Evolutionary conservation across 2,888 invertebrate species (phyloP), one percentile per base, ranked within the genome.

Genomic region (Lasioglossum vierecki): DNA sequence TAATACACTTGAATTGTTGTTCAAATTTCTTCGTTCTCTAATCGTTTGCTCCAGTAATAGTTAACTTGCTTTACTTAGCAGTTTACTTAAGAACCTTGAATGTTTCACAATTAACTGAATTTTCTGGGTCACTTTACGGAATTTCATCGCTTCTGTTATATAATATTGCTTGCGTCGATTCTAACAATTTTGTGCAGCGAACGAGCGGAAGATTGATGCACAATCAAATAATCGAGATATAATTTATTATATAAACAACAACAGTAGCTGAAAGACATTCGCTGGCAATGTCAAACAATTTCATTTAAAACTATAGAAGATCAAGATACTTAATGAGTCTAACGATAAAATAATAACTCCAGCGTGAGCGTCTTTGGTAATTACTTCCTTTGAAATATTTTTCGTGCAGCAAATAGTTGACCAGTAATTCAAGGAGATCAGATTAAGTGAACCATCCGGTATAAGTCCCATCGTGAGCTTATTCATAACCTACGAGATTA

Each of bases 341-440:
- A 63, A 63, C 26, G 63, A 63, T 63, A 63, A 63, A 63, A 63
- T 63, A 63, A 75, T 75, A 57, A 30, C 63, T 30, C 6, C 30
- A 15, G 30, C 63, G 63, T 8, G 30, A 26, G 63, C 30, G 30
- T 63, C 63, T 63, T 63, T 63, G 63, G 15, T 63, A 18, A 63
- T 63, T 30, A 26, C 63, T 63, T 63, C 63, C 63, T 63, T 30
- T 30, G 30, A 15, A 30, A 63, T 63, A 63, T 63, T 63, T 63
- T 30, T 63, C 63, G 63, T 63, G 63, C 63, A 63, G 63, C 63
- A 63, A 63, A 30, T 30, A 30, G 63, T 63, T 63, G 30, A 30
- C 63, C 63, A 63, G 63, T 30, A 30, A 63, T 63, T 63, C 63
- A 63, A 63, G 63, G 63, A 63, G 30, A 63, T 63, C 63, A 63